phyloP scores from a whole-genome alignment of 2,113 vertebrate genomes.

The Ceyx melanurus region DNA sequence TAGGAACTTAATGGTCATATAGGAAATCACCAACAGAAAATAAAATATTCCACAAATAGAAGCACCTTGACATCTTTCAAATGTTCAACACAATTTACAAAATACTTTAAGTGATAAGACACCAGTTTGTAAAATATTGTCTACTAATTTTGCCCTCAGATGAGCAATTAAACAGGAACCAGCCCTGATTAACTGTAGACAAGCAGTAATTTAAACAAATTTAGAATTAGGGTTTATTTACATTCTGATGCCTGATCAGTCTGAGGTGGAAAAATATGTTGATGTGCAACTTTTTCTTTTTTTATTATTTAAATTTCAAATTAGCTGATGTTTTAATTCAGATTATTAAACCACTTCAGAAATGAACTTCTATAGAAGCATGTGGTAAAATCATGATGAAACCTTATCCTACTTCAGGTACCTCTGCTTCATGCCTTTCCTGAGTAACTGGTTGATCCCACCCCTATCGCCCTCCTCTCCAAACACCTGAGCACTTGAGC shows the following conservation, averaged over 20 bases:
- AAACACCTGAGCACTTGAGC: background rate
- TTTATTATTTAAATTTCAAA: background rate
- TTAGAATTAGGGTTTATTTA: background rate
- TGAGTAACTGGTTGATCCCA: fast-evolving
- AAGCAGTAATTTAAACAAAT: background rate
- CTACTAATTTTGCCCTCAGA: background rate
- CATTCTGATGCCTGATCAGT: background rate
- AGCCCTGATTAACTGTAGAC: background rate
- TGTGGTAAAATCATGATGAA: background rate
- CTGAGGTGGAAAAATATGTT: background rate
- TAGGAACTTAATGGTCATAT: background rate
- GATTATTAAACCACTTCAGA: background rate
- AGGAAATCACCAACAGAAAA: background rate
- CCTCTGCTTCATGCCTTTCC: background rate
- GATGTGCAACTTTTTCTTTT: background rate
- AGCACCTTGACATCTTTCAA: background rate
- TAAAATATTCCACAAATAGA: background rate
- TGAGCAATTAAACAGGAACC: background rate
- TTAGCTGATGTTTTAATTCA: background rate
- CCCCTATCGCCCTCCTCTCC: background rate
- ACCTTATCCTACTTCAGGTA: background rate
- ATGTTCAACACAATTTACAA: background rate
- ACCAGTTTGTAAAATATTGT: background rate
- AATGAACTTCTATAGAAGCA: fast-evolving
- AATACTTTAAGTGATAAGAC: background rate